Evolutionary conservation across 2,797 vertebrate species (phyloP).

Genomic region (Esox lucius): DNA sequence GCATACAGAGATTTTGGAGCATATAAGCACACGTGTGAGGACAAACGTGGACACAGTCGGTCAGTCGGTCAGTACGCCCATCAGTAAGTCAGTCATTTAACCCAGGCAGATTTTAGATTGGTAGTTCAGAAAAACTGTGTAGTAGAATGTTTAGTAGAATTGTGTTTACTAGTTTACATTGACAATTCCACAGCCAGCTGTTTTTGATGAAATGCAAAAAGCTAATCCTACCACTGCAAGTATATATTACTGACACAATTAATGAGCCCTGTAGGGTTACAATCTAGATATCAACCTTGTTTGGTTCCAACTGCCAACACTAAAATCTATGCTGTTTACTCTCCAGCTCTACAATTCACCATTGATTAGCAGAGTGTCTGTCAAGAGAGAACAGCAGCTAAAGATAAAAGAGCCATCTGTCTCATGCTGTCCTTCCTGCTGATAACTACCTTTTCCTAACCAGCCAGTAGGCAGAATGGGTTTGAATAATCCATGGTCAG

Average conservation of each 20-base stretch:
- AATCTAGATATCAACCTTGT: background rate
- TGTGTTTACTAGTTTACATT: background rate
- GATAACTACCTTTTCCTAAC: background rate
- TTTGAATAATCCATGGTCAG: background rate
- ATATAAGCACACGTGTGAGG: background rate
- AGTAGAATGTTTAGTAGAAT: background rate
- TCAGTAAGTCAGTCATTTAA: too few relatives aligned
- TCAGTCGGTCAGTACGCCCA: background rate
- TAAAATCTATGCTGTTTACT: constrained; percentile 1
- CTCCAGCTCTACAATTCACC: background rate
- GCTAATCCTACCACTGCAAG: background rate
- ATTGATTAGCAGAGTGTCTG: background rate
- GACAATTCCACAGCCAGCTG: background rate
- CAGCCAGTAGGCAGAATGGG: background rate
- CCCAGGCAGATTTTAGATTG: too few relatives aligned
- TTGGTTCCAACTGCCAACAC: background rate
- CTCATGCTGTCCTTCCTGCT: background rate
- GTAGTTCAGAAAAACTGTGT: too few relatives aligned
- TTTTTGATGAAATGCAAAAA: background rate
- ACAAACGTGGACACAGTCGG: background rate
- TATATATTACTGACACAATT: background rate
- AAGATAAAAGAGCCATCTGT: background rate
- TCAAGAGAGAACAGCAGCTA: background rate
- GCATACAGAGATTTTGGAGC: background rate
- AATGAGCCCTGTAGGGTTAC: background rate